Evolutionary conservation across 2,797 vertebrate genomes (phyloP), one percentile per base, ranked within the genome.

Genomic region (Hydrolagus colliei): DNA sequence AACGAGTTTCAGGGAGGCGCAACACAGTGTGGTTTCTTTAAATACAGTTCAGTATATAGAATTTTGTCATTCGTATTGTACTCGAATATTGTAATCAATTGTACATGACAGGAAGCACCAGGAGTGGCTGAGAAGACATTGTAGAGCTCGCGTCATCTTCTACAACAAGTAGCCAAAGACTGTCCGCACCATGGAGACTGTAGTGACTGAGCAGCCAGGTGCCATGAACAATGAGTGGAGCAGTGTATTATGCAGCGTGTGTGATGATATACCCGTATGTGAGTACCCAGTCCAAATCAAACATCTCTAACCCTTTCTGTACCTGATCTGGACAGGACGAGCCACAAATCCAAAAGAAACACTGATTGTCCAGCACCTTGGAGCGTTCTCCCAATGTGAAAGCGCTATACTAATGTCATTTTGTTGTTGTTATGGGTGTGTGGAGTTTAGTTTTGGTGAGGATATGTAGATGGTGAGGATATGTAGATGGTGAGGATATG

Each of bases 171-270:
- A 52, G 41, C 41, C 41, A 52, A 52, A 52, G 41, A 52, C 41
- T 52, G 41, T 52, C 41, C 41, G 6, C 41, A 52, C 4, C 11
- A 14, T 9, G 11, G 4, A 10, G 27, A 16, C 4, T 86, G 93
- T 91, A 87, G 87, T 94, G 87, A 93, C 91, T 87, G 89, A 89
- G 41, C 92, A 94, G 87, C 95, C 94, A 0, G 91, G 89, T 11
- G 89, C 91, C 92, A n/a, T 95, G 93, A 95, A 94, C 0, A 95
- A 94, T 78, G 89, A 94, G 4, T 96, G 96, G 96, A 95, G 93
- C 90, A 93, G 93, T 0, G 93, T 92, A 10, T 89, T 95, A 59
- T 96, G 94, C 85, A 90, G 91, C 86, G 95, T 94, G 88, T 95
- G 87, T 90, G 92, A 86, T 71, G 95, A 96, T 88, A 20, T 90